A percentile compares a stretch with the other conserved stretches of the same genome.
Conservation (phyloP, 2,113 vertebrate species). For the Narcine bancroftii region DNA sequence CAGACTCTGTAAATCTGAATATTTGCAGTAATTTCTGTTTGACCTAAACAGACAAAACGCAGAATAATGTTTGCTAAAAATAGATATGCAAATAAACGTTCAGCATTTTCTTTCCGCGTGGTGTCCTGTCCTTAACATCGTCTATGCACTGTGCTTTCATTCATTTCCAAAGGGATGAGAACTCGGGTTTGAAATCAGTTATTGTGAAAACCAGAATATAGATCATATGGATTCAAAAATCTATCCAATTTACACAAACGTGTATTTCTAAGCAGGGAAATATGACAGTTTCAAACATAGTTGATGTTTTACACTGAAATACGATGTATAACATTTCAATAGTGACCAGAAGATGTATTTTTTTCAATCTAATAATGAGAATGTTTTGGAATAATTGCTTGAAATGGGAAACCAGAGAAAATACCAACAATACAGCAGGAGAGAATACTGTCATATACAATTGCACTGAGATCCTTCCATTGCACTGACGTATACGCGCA, state of each 20-base stretch:
- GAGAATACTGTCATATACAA: no score
- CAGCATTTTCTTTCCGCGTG: neutral
- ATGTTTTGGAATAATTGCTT: neutral
- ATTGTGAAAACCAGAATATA: neutral
- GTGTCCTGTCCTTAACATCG: neutral
- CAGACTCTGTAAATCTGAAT: no score
- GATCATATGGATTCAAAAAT: neutral
- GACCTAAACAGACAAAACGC: neutral
- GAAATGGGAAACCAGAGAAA: neutral
- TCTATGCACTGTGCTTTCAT: neutral
- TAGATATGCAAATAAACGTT: neutral
- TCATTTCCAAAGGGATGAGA: neutral
- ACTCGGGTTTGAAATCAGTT: neutral
- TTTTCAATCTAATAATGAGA: neutral
- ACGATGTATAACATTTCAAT: neutral
- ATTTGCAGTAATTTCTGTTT: no score
- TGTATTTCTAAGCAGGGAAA: neutral
- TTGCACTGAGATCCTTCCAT: no score
- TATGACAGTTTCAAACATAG: neutral
- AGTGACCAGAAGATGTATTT: neutral
- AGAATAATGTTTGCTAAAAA: neutral
- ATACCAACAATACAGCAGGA: neutral
- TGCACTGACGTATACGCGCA: no score
- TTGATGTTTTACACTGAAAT: neutral
- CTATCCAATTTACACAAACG: neutral